Base-by-base conservation (phyloP, 1,140 invertebrate species). In the Cyclargus thomasi region DNA sequence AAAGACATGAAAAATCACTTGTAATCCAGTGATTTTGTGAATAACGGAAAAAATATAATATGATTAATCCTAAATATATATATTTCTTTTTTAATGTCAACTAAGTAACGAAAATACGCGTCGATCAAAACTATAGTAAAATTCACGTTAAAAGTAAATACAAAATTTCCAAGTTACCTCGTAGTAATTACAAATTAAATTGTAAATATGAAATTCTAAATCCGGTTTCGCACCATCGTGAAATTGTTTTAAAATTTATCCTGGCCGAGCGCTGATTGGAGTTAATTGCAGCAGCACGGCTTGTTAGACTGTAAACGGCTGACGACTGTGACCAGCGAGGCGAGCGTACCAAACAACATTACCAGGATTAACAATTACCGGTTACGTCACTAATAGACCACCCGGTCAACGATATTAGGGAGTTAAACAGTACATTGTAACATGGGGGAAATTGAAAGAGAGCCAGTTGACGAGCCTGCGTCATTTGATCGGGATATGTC, bases 221-320 rank as follows among this genome's bases (percentile, higher is more conserved):
- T 47, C 39, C 8, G 39, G 39, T 14, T 47, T 47, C 14, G 14
- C 39, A 47, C 11, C 1, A 8, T 47, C 5, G 3, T 47, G 39
- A 47, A 47, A 47, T 47, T 47, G 39, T 47, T 47, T 47, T 47
- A 47, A 47, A 47, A 47, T 14, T 7, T 47, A 47, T 11, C 17
- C 55, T 59, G 6, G 20, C 55, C 17, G 53, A 20, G 53, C n/a
- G 18, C 53, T 59, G 55, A 59, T 59, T 59, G 55, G 55, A 59
- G 55, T 59, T 59, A 59, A 59, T 59, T 59, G 18, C 17, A 20
- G 20, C 17, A 11, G 55, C 55, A 59, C 55, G 20, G 55, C 18
- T 21, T 20, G 55, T 59, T 59, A 59, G 21, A 20, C 55, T 59
- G 55, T 59, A 59, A 59, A 59, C 55, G 55, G 20, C 18, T 11